phyloP scores from a whole-genome alignment of 2,797 vertebrate species.

The Eremophila alpestris region DNA sequence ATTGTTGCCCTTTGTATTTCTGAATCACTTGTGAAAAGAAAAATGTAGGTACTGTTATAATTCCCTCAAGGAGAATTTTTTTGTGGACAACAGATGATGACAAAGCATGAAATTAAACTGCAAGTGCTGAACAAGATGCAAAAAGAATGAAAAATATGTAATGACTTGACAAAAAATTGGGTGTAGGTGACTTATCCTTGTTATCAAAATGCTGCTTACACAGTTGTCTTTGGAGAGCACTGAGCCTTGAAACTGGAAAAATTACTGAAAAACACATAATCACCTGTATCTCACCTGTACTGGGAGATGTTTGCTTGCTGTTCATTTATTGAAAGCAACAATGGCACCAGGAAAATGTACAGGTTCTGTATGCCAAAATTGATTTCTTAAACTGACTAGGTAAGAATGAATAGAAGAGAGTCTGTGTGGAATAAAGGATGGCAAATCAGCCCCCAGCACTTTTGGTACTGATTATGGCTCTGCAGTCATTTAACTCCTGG shows the following conservation, averaged over 20 bases:
- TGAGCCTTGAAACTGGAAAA: not conserved
- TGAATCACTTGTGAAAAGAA: not conserved
- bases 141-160: not conserved
- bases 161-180: not conserved
- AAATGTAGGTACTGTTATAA: not conserved
- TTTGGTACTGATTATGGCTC: not conserved
- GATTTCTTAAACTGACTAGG: not conserved
- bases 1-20: not conserved
- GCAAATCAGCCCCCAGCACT: not conserved
- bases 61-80: not conserved
- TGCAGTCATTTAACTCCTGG: not conserved
- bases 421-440: fast-evolving
- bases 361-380: not conserved
- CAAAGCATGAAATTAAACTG: not conserved
- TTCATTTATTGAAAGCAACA: not conserved
- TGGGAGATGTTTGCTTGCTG: not conserved
- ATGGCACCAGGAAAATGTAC: not conserved
- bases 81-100: not conserved
- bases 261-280: not conserved
- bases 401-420: not conserved
- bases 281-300: not conserved
- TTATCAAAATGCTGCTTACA: not conserved
- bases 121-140: not conserved
- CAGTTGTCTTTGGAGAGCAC: not conserved
- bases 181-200: not conserved